Evolutionary conservation across 2,888 invertebrate species (phyloP).

Genomic region (Gisinianus flammeolus): DNA sequence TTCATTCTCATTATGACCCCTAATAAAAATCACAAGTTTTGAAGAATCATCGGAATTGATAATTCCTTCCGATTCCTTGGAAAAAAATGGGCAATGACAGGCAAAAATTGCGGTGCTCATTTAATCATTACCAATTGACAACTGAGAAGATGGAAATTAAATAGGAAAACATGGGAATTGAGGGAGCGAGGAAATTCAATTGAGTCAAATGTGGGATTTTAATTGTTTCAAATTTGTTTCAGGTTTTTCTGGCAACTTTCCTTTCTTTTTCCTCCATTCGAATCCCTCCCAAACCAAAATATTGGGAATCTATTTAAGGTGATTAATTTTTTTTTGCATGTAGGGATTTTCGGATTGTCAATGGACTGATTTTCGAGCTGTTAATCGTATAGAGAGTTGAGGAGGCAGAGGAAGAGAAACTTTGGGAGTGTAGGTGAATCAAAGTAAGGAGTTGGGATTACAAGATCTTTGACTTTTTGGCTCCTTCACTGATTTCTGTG

Average conservation of each 20-base stretch:
- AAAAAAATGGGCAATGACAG: too few relatives aligned
- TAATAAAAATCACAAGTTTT: too few relatives aligned
- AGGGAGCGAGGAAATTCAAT: too few relatives aligned
- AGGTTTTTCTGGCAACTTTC: not conserved
- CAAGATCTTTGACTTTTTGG: not conserved
- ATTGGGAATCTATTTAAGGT: conserved; percentile 10
- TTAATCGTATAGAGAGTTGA: not conserved
- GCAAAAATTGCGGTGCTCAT: too few relatives aligned
- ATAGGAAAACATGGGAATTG: too few relatives aligned
- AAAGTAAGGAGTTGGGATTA: not conserved
- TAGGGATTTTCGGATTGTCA: not conserved
- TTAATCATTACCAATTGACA: too few relatives aligned
- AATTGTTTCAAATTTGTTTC: not conserved
- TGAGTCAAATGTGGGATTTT: not conserved
- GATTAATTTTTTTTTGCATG: conserved; percentile 14
- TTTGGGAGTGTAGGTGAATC: not conserved
- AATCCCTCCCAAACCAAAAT: too few relatives aligned
- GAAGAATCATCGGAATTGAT: too few relatives aligned
- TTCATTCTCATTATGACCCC: too few relatives aligned
- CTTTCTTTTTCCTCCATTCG: too few relatives aligned
- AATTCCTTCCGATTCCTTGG: too few relatives aligned
- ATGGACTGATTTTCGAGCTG: not conserved
- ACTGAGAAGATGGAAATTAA: too few relatives aligned
- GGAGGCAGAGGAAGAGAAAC: not conserved
- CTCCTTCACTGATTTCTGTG: not conserved